Evolutionary conservation across 2,888 invertebrate genomes (phyloP).

Genomic region (Drosophila pegasa): DNA sequence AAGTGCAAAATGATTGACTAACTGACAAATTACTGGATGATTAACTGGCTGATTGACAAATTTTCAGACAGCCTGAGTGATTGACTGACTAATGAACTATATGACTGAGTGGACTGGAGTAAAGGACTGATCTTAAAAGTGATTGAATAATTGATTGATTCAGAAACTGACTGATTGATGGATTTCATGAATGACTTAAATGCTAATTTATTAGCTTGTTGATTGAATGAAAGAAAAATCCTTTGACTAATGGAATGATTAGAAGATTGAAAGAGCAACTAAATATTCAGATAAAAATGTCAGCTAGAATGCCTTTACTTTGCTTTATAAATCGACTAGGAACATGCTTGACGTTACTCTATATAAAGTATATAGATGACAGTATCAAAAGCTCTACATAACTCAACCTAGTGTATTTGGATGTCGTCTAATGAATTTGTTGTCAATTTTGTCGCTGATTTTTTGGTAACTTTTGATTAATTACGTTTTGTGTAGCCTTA

Average conservation of each 20-base stretch:
- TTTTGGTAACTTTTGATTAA: slow-evolving; percentile 40
- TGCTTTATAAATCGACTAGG: background rate
- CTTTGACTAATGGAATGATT: too few species aligned
- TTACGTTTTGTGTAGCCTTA: slow-evolving; percentile 34
- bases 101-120: too few species aligned
- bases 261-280: too few species aligned
- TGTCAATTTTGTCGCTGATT: slow-evolving; percentile 11
- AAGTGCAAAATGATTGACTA: background rate
- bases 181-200: background rate
- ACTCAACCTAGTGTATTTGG: slow-evolving; percentile 26
- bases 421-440: slow-evolving; percentile 8
- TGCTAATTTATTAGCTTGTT: too few species aligned
- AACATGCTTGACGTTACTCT: background rate
- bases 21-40: background rate
- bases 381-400: too few species aligned
- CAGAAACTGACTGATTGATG: background rate
- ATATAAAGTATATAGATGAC: background rate
- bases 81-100: too few species aligned
- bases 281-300: too few species aligned
- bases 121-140: too few species aligned
- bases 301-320: too few species aligned
- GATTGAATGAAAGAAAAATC: too few species aligned
- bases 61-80: background rate
- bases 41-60: background rate
- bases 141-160: too few species aligned